Evolutionary conservation across 2,888 invertebrate genomes (phyloP).

Genomic region (Dynastes maya): DNA sequence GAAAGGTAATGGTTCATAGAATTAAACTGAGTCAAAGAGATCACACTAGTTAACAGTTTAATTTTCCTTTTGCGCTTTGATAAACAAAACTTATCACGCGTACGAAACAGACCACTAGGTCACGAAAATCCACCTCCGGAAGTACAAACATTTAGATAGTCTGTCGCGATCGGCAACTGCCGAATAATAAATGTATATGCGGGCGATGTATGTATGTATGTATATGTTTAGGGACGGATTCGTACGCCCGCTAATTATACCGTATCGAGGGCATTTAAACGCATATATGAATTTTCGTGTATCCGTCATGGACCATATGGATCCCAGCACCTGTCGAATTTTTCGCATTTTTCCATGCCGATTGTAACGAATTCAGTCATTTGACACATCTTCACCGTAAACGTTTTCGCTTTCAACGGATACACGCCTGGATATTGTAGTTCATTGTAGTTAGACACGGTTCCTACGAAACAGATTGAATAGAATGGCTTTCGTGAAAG

Average conservation of each 20-base stretch:
- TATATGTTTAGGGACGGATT: slow-evolving; percentile 54
- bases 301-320: slow-evolving; percentile 55
- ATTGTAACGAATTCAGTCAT: slow-evolving; percentile 42
- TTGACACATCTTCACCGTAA: slow-evolving; percentile 31
- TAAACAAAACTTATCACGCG: not conserved
- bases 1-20: too few species aligned
- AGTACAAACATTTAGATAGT: slow-evolving; percentile 51
- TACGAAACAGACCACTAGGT: slow-evolving; percentile 35
- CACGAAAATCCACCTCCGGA: slow-evolving; percentile 53
- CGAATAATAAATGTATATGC: slow-evolving; percentile 51
- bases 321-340: slow-evolving; percentile 54
- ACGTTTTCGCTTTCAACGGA: slow-evolving; percentile 30
- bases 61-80: too few species aligned
- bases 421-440: not conserved
- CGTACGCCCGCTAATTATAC: slow-evolving; percentile 55
- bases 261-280: slow-evolving; percentile 50
- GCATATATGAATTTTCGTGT: slow-evolving; percentile 48
- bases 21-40: too few species aligned
- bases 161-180: slow-evolving; percentile 49
- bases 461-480: slow-evolving; percentile 19
- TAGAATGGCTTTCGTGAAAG: slow-evolving; percentile 1
- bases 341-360: slow-evolving; percentile 48
- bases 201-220: slow-evolving; percentile 51
- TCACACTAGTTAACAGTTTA: too few species aligned
- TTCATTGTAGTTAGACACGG: slow-evolving; percentile 34